Evolutionary conservation across 2,113 vertebrate species (phyloP).

Genomic region (Hoplias malabaricus): DNA sequence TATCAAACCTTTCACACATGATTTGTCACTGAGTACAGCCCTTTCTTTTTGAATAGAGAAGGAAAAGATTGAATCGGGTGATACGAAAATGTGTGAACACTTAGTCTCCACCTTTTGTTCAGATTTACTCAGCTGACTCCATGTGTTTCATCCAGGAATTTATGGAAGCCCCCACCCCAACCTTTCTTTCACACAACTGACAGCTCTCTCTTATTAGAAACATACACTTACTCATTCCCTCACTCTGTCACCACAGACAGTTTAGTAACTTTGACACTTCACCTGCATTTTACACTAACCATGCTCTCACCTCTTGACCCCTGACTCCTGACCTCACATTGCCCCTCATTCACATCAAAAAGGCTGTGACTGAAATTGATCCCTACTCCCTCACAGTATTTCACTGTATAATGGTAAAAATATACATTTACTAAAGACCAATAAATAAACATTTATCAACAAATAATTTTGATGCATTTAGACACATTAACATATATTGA

Average conservation of each 20-base stretch:
- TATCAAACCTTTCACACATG: too few species aligned
- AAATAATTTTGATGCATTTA: too few species aligned
- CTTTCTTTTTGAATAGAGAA: too few species aligned
- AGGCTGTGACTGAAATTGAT: background rate
- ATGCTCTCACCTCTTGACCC: background rate
- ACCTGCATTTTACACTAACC: conserved; percentile 8
- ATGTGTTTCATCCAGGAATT: conserved; percentile 57
- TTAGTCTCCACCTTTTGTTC: conserved; percentile 13
- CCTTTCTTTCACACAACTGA: conserved; percentile 18
- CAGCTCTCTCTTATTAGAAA: conserved; percentile 4
- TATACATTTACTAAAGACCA: too few species aligned
- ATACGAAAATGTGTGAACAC: too few species aligned
- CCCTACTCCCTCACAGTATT: background rate
- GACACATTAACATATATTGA: too few species aligned
- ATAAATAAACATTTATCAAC: too few species aligned
- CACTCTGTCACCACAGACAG: background rate
- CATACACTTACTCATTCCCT: background rate
- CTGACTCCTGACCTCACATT: background rate
- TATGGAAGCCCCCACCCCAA: conserved; percentile 57
- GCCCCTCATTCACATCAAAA: background rate
- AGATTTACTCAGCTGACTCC: conserved; percentile 64
- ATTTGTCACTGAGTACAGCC: too few species aligned
- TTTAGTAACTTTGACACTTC: conserved; percentile 1
- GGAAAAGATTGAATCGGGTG: too few species aligned
- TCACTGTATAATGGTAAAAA: too few species aligned